Evolutionary conservation across 2,888 invertebrate species (phyloP).

Genomic region (Leptopilina syphax): DNA sequence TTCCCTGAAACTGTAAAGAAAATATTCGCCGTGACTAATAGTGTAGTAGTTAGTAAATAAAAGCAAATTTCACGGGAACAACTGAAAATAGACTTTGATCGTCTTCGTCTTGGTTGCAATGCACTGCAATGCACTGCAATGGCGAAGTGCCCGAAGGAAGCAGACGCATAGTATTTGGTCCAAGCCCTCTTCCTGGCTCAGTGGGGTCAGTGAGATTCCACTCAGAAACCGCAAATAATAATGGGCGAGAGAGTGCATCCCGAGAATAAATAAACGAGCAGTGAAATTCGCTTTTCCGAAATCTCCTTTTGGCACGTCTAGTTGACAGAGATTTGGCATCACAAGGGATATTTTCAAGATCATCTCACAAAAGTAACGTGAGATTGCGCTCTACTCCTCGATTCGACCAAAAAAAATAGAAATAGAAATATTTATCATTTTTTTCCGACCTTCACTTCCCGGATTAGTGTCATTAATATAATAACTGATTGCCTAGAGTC

Average conservation of each 20-base stretch:
- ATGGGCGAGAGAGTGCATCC: conserved; percentile 27
- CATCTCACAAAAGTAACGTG: not conserved
- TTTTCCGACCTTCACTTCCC: conserved; percentile 18
- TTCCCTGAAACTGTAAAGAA: too few relatives aligned
- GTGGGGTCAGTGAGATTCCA: conserved; percentile 33
- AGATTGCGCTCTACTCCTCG: not conserved
- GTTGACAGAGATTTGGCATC: conserved; percentile 47
- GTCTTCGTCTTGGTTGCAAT: conserved; percentile 5
- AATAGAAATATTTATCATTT: not conserved
- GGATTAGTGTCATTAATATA: conserved; percentile 17
- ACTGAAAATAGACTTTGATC: conserved; percentile 31
- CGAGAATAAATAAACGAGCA: conserved; percentile 52
- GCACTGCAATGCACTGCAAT: conserved; percentile 11
- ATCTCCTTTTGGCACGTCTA: conserved; percentile 45
- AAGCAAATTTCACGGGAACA: not conserved
- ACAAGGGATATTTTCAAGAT: not conserved
- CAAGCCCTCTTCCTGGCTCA: conserved; percentile 31
- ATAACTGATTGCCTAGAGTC: conserved; percentile 10
- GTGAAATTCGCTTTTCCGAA: conserved; percentile 57
- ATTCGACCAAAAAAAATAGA: not conserved
- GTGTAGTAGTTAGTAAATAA: not conserved
- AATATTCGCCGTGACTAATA: not conserved
- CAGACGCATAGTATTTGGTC: conserved; percentile 41
- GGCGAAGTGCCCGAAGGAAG: conserved; percentile 43
- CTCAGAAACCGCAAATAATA: conserved; percentile 36